Evolutionary conservation across 2,888 invertebrate species (phyloP).

Genomic region (Epinotia demarniana): DNA sequence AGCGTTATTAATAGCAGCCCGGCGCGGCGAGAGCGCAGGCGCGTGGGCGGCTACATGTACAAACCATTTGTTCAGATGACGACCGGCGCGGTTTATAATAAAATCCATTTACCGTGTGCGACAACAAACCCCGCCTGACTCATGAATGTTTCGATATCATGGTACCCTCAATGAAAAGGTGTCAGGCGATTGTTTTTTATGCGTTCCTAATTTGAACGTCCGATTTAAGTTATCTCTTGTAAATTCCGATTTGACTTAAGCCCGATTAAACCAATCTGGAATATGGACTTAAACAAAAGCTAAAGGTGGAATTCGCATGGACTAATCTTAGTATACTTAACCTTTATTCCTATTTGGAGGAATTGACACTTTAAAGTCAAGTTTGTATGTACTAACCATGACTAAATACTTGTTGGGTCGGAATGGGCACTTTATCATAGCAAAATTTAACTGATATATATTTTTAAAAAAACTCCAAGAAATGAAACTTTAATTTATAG

Average conservation of each 20-base stretch:
- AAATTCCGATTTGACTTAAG: not conserved
- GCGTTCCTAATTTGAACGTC: constrained; percentile 31
- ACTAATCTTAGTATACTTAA: too few relatives aligned
- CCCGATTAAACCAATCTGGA: not conserved
- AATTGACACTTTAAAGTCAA: too few relatives aligned
- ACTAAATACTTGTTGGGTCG: not conserved
- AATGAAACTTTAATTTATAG: too few relatives aligned
- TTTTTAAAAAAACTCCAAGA: too few relatives aligned
- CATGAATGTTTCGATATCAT: constrained; percentile 46
- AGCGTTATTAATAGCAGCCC: not conserved
- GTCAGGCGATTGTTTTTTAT: constrained; percentile 30
- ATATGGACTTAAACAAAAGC: not conserved
- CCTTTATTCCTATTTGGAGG: too few relatives aligned
- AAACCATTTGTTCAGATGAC: constrained; percentile 78
- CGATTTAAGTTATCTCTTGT: constrained; percentile 10
- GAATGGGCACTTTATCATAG: too few relatives aligned
- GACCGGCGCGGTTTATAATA: constrained; percentile 75
- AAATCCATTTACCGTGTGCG: constrained; percentile 80
- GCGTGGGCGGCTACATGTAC: constrained; percentile 76
- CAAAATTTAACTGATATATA: too few relatives aligned
- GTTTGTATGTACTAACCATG: not conserved
- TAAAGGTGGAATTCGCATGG: not conserved
- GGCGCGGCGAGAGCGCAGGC: constrained; percentile 36
- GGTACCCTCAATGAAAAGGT: constrained; percentile 40
- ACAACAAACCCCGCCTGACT: constrained; percentile 60